Conservation (phyloP, 2,113 vertebrate species). For the Ondatra zibethicus region DNA sequence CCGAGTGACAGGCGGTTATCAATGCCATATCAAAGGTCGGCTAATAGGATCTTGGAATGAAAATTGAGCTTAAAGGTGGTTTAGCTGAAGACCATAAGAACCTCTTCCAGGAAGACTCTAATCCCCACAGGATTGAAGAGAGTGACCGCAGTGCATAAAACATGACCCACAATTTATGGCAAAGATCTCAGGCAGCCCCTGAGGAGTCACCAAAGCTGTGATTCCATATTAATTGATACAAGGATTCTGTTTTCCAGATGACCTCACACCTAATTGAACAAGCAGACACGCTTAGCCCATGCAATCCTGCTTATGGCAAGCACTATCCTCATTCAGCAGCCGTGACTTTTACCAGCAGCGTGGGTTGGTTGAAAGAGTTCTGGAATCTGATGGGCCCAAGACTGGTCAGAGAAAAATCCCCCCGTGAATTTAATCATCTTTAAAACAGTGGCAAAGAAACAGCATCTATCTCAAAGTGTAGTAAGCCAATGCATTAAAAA, state of each 20-base stretch:
- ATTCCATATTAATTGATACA: constrained; percentile 59
- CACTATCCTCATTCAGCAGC: background rate
- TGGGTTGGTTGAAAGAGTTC: background rate
- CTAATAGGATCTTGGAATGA: constrained; percentile 40
- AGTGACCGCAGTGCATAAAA: constrained; percentile 40
- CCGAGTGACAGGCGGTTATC: background rate
- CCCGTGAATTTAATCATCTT: background rate
- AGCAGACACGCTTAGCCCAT: background rate
- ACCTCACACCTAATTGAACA: constrained; percentile 60
- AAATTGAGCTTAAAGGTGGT: constrained; percentile 21
- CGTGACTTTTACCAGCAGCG: background rate
- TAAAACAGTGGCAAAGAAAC: background rate
- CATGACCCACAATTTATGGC: background rate
- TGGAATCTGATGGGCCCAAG: background rate
- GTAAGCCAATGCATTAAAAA: background rate
- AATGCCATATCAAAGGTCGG: constrained; percentile 13
- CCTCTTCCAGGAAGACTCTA: constrained; percentile 19
- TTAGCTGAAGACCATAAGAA: constrained; percentile 47
- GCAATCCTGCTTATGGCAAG: background rate
- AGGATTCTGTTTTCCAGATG: constrained; percentile 69
- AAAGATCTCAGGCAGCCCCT: constrained; percentile 23
- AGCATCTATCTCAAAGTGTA: background rate
- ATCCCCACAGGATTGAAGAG: constrained; percentile 36
- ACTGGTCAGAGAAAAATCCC: background rate
- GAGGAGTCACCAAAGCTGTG: background rate